Percentiles rank a stretch among this genome's conserved stretches.
Evolutionary conservation across 1,140 invertebrate species (phyloP).

Genomic region (Micrasema minimum): DNA sequence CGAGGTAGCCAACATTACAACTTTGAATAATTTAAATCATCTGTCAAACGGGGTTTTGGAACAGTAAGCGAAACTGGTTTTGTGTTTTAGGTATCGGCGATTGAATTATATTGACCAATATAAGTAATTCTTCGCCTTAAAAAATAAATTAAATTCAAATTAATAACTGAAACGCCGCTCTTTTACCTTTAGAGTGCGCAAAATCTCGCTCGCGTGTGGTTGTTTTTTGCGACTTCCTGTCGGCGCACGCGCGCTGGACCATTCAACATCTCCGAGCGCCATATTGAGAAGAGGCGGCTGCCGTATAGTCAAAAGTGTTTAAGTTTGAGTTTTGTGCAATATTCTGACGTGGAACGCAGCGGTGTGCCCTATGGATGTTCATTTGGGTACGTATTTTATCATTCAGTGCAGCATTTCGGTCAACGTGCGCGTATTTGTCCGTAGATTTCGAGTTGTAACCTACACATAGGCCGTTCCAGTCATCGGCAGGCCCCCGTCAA

Average conservation of each 20-base stretch:
- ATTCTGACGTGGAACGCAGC: conserved; percentile 66
- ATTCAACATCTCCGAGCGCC: conserved; percentile 67
- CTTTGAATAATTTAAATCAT: conserved; percentile 7
- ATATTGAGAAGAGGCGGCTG: conserved; percentile 68
- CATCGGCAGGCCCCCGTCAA: conserved; percentile 68
- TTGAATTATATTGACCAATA: neutral
- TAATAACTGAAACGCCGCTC: conserved; percentile 35
- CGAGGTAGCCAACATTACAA: conserved; percentile 4
- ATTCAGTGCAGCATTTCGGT: conserved; percentile 57
- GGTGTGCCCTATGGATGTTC: conserved; percentile 68
- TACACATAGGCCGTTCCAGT: conserved; percentile 68
- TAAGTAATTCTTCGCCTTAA: neutral
- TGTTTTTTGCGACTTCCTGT: conserved; percentile 56
- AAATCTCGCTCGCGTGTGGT: conserved; percentile 46
- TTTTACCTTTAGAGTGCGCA: conserved; percentile 45
- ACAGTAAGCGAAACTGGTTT: too few relatives aligned
- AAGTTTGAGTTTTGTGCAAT: conserved; percentile 67
- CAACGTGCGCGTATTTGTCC: conserved; percentile 54
- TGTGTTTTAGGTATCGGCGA: too few relatives aligned
- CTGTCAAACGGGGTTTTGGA: neutral
- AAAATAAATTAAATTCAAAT: conserved; percentile 38
- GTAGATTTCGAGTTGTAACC: conserved; percentile 64
- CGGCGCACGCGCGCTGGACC: conserved; percentile 67
- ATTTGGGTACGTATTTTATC: conserved; percentile 66
- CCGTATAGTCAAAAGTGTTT: conserved; percentile 66